phyloP scores from a whole-genome alignment of 2,797 vertebrate species.

The Thaleichthys pacificus region DNA sequence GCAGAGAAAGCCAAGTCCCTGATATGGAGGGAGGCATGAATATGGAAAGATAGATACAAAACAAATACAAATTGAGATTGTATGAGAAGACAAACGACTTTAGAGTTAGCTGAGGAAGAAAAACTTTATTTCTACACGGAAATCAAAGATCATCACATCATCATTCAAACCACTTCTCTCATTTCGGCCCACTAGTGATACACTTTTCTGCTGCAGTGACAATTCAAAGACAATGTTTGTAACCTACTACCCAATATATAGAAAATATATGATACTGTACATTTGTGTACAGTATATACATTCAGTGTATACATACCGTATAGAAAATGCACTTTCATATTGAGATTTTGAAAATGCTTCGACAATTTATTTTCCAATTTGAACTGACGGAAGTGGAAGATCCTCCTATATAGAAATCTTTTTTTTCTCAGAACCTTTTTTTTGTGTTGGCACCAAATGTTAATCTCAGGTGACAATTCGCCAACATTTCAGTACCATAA shows the following conservation, averaged over 20 bases:
- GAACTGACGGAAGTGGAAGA: conserved; percentile 11
- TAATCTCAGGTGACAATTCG: conserved; percentile 75
- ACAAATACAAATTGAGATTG: conserved; percentile 1
- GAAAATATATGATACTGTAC: conserved; percentile 11
- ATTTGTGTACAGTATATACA: conserved; percentile 24
- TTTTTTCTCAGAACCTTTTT: conserved; percentile 33
- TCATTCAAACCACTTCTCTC: conserved; percentile 24
- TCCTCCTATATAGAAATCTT: conserved; percentile 65
- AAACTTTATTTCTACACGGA: conserved; percentile 4
- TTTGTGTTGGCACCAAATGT: conserved; percentile 62
- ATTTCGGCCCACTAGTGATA: conserved; percentile 18
- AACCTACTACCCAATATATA: conserved; percentile 32
- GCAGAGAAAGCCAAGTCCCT: conserved; percentile 25
- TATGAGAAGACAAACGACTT: too few relatives aligned
- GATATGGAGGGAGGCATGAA: conserved; percentile 11
- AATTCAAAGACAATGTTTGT: conserved; percentile 24
- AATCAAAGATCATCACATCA: conserved; percentile 6
- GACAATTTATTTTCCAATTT: conserved; percentile 25
- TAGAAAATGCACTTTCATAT: conserved; percentile 39
- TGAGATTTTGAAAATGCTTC: conserved; percentile 47
- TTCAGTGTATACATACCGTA: conserved; percentile 20
- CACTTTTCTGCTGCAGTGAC: conserved; percentile 14
- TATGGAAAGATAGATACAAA: conserved; percentile 11
- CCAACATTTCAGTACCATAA: conserved; percentile 78
- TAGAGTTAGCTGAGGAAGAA: neutral